Percentiles rank a stretch among this genome's conserved stretches.
These are phyloP conservation scores for Heterotilapia buettikoferi DNA, from an alignment of 2,113 vertebrate species.

Conservation along the genomic window DNA sequence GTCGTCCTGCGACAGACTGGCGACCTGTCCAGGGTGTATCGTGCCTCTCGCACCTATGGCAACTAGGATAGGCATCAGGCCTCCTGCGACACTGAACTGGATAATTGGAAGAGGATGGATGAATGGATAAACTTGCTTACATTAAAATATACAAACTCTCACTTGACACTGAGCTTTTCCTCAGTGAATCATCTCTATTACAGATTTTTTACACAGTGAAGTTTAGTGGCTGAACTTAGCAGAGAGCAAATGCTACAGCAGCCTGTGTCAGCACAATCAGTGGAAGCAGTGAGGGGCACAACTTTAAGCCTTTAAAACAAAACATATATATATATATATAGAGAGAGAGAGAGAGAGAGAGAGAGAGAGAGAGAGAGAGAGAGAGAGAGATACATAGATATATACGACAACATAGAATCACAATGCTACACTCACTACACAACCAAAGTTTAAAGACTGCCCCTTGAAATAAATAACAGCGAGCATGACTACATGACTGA, in stretches of 20 bases:
- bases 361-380: rapidly evolving
- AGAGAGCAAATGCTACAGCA: neutral
- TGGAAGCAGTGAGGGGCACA: neutral
- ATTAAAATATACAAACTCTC: neutral
- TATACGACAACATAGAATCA: neutral
- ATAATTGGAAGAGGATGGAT: neutral
- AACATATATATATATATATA: neutral
- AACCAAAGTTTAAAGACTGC: neutral
- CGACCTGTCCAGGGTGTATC: neutral
- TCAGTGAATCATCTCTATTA: neutral
- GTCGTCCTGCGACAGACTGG: neutral
- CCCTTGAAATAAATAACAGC: neutral
- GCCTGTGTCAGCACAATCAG: neutral
- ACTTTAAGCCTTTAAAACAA: neutral
- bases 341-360: rapidly evolving
- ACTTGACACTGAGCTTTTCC: neutral
- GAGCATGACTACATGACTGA: neutral
- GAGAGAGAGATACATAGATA: rapidly evolving
- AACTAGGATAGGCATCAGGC: neutral
- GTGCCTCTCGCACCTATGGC: neutral
- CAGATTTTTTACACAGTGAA: neutral
- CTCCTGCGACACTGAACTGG: neutral
- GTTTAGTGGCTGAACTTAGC: neutral
- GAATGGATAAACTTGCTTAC: neutral
- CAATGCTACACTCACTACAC: neutral